Conservation (phyloP, 2,888 invertebrate genomes). For the Parasteatoda lunata region DNA sequence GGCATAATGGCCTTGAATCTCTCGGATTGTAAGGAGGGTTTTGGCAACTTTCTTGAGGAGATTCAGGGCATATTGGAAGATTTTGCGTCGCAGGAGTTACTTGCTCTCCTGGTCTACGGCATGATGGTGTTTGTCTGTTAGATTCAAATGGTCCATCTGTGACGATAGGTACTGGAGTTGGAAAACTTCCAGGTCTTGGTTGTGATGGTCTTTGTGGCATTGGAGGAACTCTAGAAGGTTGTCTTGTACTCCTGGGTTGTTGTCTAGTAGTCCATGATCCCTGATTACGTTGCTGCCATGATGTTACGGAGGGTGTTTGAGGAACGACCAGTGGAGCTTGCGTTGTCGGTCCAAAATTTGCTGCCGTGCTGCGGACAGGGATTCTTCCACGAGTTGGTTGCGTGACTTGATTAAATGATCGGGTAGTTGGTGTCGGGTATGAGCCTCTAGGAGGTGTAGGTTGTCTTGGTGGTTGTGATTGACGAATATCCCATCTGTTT, state of each 20-base stretch:
- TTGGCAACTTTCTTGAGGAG: conserved; percentile 30
- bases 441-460: conserved; percentile 23
- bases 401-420: conserved; percentile 24
- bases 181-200: conserved; percentile 31
- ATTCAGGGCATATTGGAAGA: conserved; percentile 46
- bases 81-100: conserved; percentile 31
- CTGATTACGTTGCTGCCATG: conserved; percentile 50
- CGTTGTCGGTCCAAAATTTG: neutral
- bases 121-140: conserved; percentile 26
- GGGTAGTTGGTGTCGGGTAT: conserved; percentile 30
- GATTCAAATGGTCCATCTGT: conserved; percentile 43
- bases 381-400: conserved; percentile 16
- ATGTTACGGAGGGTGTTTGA: conserved; percentile 23
- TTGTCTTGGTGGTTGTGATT: conserved; percentile 41
- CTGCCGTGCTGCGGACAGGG: neutral
- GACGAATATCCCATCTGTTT: conserved; percentile 37
- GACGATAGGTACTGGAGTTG: conserved; percentile 5
- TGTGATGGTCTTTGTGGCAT: conserved; percentile 26
- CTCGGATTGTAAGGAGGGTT: conserved; percentile 44
- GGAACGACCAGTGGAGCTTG: conserved; percentile 20
- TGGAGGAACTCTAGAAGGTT: conserved; percentile 19
- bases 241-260: conserved; percentile 23
- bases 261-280: conserved; percentile 4
- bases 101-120: conserved; percentile 38
- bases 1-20: conserved; percentile 51